Percentiles rank a stretch among this genome's conserved stretches.
These are phyloP conservation scores for Egretta garzetta DNA, from an alignment of 2,113 vertebrate species.

Conservation along the genomic window DNA sequence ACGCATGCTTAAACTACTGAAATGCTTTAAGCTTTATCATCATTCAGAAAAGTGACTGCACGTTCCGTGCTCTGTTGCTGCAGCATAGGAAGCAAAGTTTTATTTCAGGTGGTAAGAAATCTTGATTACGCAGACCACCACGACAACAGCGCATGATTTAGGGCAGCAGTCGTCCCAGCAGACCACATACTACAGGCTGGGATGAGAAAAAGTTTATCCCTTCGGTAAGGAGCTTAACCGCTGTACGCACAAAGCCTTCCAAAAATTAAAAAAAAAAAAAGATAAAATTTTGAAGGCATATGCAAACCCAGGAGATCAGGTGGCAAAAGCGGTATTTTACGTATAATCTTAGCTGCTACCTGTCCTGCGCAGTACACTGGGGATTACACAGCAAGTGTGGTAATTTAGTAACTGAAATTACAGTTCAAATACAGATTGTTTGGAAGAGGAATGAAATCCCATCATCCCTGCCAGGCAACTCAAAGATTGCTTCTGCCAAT, in stretches of 20 bases:
- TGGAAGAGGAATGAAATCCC: not conserved
- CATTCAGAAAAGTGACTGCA: not conserved
- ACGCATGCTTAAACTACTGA: not conserved
- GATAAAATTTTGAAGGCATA: not conserved
- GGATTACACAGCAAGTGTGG: not conserved
- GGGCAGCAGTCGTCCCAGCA: not conserved
- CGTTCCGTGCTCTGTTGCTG: not conserved
- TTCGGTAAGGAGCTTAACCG: not conserved
- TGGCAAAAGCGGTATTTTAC: not conserved
- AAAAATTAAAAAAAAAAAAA: not conserved
- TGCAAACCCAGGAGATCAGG: not conserved
- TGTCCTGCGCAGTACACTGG: not conserved
- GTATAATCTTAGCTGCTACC: not conserved
- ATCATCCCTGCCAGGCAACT: not conserved
- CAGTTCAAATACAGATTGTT: not conserved
- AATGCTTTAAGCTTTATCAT: not conserved
- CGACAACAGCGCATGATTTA: not conserved
- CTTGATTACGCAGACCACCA: not conserved
- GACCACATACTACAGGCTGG: accelerated
- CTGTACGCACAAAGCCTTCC: not conserved
- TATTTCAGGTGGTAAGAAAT: not conserved
- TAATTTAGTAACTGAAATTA: not conserved
- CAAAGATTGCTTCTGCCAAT: not conserved
- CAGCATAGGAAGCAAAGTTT: not conserved
- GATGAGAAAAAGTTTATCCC: not conserved